Percentiles rank a stretch among this genome's conserved stretches.
Conservation (phyloP, 1,140 invertebrate species). For the Atta cephalotes region DNA sequence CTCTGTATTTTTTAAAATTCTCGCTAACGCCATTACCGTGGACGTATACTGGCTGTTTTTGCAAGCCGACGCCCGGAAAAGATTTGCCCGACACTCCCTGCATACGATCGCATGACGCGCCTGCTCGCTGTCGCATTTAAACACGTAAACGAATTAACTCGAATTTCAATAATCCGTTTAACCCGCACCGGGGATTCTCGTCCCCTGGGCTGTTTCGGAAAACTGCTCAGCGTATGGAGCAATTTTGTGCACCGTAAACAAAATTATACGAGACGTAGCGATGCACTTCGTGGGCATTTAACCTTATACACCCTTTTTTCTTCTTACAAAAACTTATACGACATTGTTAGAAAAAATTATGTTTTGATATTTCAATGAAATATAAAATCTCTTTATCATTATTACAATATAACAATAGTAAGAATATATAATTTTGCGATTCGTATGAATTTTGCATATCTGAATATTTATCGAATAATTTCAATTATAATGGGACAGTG, state of each 20-base stretch:
- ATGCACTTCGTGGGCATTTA: slow-evolving; percentile 10
- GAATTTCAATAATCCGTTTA: slow-evolving; percentile 63
- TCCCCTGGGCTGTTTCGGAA: slow-evolving; percentile 43
- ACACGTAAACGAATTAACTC: slow-evolving; percentile 63
- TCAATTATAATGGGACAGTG: neutral
- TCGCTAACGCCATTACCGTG: slow-evolving; percentile 66
- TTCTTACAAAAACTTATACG: neutral
- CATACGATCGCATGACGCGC: slow-evolving; percentile 48
- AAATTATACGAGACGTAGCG: slow-evolving; percentile 53
- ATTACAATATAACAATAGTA: neutral
- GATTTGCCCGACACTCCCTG: slow-evolving; percentile 38
- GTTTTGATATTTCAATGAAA: neutral
- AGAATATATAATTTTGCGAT: neutral
- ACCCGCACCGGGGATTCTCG: slow-evolving; percentile 31
- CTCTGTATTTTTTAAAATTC: slow-evolving; percentile 71
- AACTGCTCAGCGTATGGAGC: slow-evolving; percentile 28
- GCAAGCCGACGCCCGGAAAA: slow-evolving; percentile 46
- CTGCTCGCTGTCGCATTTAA: slow-evolving; percentile 54
- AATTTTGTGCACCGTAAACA: slow-evolving; percentile 46
- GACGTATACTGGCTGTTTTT: slow-evolving; percentile 55
- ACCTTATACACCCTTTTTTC: neutral
- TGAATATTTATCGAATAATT: neutral
- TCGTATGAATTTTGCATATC: neutral
- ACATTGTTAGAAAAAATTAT: neutral
- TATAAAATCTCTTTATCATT: neutral